phyloP scores from a whole-genome alignment of 2,888 invertebrate genomes.

The Leucoma salicis region DNA sequence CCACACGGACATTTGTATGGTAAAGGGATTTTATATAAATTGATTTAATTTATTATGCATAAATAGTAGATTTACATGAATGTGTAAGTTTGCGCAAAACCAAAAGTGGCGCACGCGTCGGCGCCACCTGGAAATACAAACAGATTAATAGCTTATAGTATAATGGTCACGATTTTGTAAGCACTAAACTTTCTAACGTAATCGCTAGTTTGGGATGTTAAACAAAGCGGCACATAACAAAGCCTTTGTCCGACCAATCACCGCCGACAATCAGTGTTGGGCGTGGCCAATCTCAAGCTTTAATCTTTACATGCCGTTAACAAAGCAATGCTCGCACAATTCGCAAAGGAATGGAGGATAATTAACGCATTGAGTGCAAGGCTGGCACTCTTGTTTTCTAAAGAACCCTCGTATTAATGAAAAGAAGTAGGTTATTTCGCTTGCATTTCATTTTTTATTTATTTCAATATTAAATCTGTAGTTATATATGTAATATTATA shows the following conservation, averaged over 20 bases:
- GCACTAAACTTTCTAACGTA: slow-evolving; percentile 31
- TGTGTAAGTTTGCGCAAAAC: no score
- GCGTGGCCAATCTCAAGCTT: slow-evolving; percentile 65
- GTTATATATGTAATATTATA: no score
- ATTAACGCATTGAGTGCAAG: slow-evolving; percentile 60
- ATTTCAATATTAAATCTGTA: background rate
- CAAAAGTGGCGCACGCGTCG: slow-evolving; percentile 13
- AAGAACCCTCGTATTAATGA: slow-evolving; percentile 34
- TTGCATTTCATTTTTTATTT: slow-evolving; percentile 12
- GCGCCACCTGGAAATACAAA: slow-evolving; percentile 6
- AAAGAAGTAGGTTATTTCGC: slow-evolving; percentile 34
- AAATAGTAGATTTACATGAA: no score
- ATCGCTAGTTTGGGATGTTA: slow-evolving; percentile 63
- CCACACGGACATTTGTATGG: no score
- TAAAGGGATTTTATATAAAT: no score
- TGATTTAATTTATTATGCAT: no score
- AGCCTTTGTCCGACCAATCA: slow-evolving; percentile 67
- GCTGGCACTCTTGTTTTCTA: slow-evolving; percentile 18
- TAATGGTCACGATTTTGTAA: background rate
- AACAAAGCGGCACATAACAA: slow-evolving; percentile 69
- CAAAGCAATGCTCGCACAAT: slow-evolving; percentile 63
- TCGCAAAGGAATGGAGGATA: slow-evolving; percentile 63
- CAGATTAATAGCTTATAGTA: background rate
- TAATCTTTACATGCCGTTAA: slow-evolving; percentile 58
- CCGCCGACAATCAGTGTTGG: slow-evolving; percentile 50